Percentiles rank a stretch among this genome's conserved stretches.
These are phyloP conservation scores for Ophion ventricosus DNA, from an alignment of 2,888 invertebrate genomes.

Conservation along the genomic window DNA sequence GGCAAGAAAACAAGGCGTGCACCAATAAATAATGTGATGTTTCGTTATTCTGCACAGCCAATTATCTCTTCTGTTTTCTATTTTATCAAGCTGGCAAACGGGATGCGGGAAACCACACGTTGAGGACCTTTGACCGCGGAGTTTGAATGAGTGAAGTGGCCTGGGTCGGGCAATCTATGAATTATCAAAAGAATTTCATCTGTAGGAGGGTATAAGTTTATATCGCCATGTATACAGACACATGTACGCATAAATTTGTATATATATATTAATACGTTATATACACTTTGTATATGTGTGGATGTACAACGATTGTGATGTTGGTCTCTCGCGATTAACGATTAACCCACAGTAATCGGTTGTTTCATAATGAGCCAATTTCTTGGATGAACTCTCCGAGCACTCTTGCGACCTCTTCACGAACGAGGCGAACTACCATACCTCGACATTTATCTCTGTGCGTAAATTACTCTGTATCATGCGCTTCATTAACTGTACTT, in stretches of 20 bases:
- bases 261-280: no score
- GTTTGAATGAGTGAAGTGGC: conserved; percentile 39
- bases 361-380: conserved; percentile 71
- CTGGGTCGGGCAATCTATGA: conserved; percentile 39
- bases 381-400: conserved; percentile 55
- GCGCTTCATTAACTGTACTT: conserved; percentile 20
- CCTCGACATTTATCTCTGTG: conserved; percentile 41
- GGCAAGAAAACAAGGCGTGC: no score
- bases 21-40: neutral
- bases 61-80: conserved; percentile 14
- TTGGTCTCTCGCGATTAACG: conserved; percentile 67
- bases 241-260: neutral
- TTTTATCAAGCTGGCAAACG: conserved; percentile 14
- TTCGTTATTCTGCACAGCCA: neutral
- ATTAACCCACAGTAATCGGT: conserved; percentile 75
- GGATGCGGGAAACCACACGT: conserved; percentile 13
- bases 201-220: conserved; percentile 21
- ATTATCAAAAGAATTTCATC: conserved; percentile 54
- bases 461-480: conserved; percentile 44
- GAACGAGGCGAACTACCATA: conserved; percentile 34
- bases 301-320: conserved; percentile 20
- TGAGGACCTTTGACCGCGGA: conserved; percentile 45
- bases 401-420: conserved; percentile 50
- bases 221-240: neutral
- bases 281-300: neutral